Percentiles rank a stretch among this genome's conserved stretches.
phyloP scores from a whole-genome alignment of 2,888 invertebrate species.

The Poecilobothrus nobilitatus region DNA sequence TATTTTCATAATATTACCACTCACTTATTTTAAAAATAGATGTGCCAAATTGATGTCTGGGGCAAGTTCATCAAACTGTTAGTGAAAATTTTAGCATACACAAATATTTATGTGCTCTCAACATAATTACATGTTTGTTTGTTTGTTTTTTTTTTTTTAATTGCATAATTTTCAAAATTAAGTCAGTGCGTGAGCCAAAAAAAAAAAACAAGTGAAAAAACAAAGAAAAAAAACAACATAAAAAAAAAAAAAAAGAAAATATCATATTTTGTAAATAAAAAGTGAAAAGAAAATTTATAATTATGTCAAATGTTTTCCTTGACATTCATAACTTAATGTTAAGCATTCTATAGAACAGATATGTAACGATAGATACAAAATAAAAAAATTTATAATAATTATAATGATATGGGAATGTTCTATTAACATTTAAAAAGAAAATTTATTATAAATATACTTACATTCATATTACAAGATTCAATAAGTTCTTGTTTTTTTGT shows the following conservation, averaged over 20 bases:
- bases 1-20: too few relatives aligned
- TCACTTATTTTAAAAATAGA: not conserved
- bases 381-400: too few relatives aligned
- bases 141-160: not conserved
- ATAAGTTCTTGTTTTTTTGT: conserved; percentile 47
- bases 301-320: not conserved
- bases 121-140: not conserved
- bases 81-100: not conserved
- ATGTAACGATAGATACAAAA: not conserved
- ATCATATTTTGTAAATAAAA: not conserved
- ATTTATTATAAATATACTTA: conserved; percentile 49
- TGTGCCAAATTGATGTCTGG: not conserved
- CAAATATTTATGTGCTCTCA: not conserved
- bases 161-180: not conserved
- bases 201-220: conserved; percentile 4
- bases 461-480: conserved; percentile 63
- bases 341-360: not conserved
- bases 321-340: not conserved
- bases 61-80: conserved; percentile 6
- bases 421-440: too few relatives aligned
- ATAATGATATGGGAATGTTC: too few relatives aligned
- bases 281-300: not conserved
- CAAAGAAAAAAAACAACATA: not conserved
- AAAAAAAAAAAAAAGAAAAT: too few relatives aligned
- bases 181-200: not conserved